Evolutionary conservation across 2,888 invertebrate genomes (phyloP).

Genomic region (Amphipoea oculea): DNA sequence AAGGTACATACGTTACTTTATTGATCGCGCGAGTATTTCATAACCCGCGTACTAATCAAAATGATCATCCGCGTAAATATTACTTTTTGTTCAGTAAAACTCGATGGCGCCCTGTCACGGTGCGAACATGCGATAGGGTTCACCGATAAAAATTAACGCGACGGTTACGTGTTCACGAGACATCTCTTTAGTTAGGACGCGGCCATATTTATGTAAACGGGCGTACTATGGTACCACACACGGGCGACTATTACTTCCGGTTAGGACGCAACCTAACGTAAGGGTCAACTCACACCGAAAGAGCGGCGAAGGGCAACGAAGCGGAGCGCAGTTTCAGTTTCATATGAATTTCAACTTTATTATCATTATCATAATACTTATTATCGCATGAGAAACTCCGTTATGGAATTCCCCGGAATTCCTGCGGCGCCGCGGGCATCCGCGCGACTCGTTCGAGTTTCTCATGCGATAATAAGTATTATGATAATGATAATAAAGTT

Average conservation of each 20-base stretch:
- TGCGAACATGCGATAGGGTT: too few relatives aligned
- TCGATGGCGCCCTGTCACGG: neutral
- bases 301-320: too few relatives aligned
- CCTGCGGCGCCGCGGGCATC: too few relatives aligned
- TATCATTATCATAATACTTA: too few relatives aligned
- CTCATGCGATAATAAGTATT: too few relatives aligned
- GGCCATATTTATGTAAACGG: neutral
- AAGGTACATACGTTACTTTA: neutral
- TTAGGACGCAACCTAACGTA: neutral
- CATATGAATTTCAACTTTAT: too few relatives aligned
- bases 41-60: neutral
- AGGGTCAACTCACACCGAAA: too few relatives aligned
- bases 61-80: neutral
- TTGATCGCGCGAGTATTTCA: neutral
- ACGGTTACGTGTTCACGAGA: neutral
- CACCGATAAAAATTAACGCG: neutral
- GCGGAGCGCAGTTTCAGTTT: too few relatives aligned
- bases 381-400: too few relatives aligned
- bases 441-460: too few relatives aligned
- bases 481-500: too few relatives aligned
- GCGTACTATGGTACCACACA: neutral
- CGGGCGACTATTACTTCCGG: neutral
- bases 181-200: neutral
- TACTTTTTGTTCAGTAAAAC: neutral
- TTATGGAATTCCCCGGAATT: too few relatives aligned